These are phyloP conservation scores for Callinectes sapidus DNA, from an alignment of 2,888 invertebrate species.

Conservation along the genomic window DNA sequence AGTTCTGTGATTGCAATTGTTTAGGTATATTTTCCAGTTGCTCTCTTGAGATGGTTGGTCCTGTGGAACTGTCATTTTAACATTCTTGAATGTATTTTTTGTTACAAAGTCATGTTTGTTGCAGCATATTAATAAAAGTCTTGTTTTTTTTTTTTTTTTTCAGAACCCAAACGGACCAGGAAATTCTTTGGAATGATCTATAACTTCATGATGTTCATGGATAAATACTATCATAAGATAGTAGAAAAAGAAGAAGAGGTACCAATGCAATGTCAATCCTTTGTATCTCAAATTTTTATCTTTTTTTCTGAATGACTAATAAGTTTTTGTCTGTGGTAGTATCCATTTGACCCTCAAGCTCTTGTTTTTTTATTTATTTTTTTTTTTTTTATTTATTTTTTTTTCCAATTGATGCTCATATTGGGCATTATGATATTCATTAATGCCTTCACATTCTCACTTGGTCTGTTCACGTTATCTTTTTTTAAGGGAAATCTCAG, in stretches of 20 bases:
- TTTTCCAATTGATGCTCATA: not conserved
- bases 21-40: too few species aligned
- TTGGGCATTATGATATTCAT: not conserved
- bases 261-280: not conserved
- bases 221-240: not conserved
- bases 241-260: not conserved
- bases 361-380: not conserved
- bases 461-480: not conserved
- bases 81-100: not conserved
- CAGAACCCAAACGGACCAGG: not conserved
- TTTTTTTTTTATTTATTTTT: too few species aligned
- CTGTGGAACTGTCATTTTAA: not conserved
- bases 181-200: not conserved
- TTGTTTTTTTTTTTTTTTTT: not conserved
- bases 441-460: not conserved
- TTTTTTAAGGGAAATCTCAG: not conserved
- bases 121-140: not conserved
- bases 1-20: too few species aligned
- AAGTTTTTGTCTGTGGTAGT: not conserved
- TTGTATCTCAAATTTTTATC: not conserved
- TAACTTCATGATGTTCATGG: not conserved
- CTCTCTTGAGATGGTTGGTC: too few species aligned
- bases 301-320: not conserved
- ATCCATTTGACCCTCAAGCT: not conserved
- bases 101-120: too few species aligned